Evolutionary conservation across 2,797 vertebrate species (phyloP), one percentile per base, ranked within the genome.

Genomic region (Silurus lanzhouensis): DNA sequence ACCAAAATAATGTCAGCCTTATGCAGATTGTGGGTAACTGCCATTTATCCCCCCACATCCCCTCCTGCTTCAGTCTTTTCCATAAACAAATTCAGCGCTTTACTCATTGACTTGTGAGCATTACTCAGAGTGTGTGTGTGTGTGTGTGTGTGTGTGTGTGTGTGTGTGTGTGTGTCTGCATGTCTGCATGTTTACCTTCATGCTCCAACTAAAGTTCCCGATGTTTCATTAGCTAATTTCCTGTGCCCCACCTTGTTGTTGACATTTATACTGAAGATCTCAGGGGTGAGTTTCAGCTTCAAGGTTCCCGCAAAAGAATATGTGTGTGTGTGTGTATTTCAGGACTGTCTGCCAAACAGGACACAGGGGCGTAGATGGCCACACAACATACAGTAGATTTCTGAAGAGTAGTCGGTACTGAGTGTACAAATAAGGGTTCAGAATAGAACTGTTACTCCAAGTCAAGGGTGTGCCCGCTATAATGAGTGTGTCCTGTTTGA

Each of bases 211-310:
- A 55, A 81, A 68, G 55, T 57, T 58, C 76, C 86, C 60, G 17
- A 61, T 61, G 78, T 82, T 81, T 84, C 80, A 83, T 86, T 80
- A 55, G 63, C 60, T 81, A 60, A 88, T 87, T 89, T 88, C 82
- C 85, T 85, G 75, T 87, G 48, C 22, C 80, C 75, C 14, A n/a
- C 68, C 48, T 84, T 84, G 85, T 88, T 88, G 74, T 86, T 86
- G 78, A 83, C 75, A 71, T 81, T 71, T 38, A 81, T 67, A 25
- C 70, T 31, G 17, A 71, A 15, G 57, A n/a, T 87, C 85, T 55
- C 68, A 64, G 70, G 84, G 64, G 85, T 84, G 75, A 52, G 22
- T 84, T 75, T 85, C n/a, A 66, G 72, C 38, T 72, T 85, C 78
- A 78, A 61, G 85, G 68, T 74, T 84, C 61, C 80, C 74, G 48